Conservation (phyloP, 2,888 invertebrate genomes). For the Lasioglossum oenotherae region DNA sequence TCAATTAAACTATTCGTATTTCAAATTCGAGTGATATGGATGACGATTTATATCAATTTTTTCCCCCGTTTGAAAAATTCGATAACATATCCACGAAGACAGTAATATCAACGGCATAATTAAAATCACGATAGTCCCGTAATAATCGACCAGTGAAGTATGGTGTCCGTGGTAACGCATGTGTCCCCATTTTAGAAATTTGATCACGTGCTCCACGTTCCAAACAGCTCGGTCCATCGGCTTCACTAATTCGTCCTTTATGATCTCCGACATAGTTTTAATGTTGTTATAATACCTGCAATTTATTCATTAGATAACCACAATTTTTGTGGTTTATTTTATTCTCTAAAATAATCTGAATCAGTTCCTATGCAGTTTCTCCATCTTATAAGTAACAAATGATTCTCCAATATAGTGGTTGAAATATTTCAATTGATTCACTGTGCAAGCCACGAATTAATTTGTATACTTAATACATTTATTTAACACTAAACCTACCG, state of each 20-base stretch:
- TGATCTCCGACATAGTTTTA: constrained; percentile 70
- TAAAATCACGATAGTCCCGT: constrained; percentile 39
- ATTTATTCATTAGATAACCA: background rate
- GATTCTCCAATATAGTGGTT: background rate
- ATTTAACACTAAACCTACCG: background rate
- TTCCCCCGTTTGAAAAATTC: background rate
- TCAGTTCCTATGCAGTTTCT: background rate
- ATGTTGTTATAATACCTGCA: constrained; percentile 74
- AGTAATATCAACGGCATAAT: background rate
- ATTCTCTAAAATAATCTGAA: background rate
- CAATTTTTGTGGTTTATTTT: background rate
- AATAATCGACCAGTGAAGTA: constrained; percentile 74
- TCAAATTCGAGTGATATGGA: background rate
- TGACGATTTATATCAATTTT: too few relatives aligned
- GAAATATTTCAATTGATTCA: background rate
- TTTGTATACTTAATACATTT: background rate
- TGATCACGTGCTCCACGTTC: constrained; percentile 80
- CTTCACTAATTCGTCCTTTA: constrained; percentile 76
- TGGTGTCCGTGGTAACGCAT: constrained; percentile 77
- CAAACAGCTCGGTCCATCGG: constrained; percentile 79
- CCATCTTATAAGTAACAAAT: background rate
- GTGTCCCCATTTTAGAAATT: constrained; percentile 77
- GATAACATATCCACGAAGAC: background rate
- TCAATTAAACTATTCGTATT: background rate
- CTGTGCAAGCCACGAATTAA: background rate